These are phyloP conservation scores for Drosophila miranda DNA, from an alignment of 1,140 invertebrate species.

Conservation along the genomic window DNA sequence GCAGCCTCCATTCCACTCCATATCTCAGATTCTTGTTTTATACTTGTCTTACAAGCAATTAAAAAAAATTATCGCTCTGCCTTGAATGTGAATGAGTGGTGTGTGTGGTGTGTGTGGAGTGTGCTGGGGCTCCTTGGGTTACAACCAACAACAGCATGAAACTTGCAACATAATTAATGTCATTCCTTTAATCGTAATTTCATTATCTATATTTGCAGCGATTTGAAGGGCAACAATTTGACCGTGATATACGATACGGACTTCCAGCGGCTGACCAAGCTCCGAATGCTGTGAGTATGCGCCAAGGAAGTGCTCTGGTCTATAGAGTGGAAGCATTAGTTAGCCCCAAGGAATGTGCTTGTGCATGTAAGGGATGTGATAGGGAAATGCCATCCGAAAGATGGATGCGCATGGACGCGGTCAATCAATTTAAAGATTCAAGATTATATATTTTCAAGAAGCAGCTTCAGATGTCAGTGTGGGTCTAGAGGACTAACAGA, in stretches of 20 bases:
- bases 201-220: conserved; percentile 88
- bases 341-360: not conserved
- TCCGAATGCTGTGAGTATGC: conserved; percentile 94
- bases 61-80: conserved; percentile 69
- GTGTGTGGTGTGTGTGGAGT: not conserved
- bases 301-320: not conserved
- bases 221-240: conserved; percentile 97
- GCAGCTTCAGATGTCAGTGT: too few species aligned
- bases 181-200: conserved; percentile 59
- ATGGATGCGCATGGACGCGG: too few species aligned
- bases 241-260: conserved; percentile 93
- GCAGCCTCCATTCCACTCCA: not conserved
- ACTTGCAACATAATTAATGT: conserved; percentile 67
- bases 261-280: conserved; percentile 92
- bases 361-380: too few species aligned
- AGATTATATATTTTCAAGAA: too few species aligned
- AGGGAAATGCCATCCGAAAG: too few species aligned
- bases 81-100: not conserved
- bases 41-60: conserved; percentile 75
- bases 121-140: conserved; percentile 22
- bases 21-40: conserved; percentile 55
- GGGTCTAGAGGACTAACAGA: too few species aligned
- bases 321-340: not conserved
- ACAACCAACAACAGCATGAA: conserved; percentile 9
- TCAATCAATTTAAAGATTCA: too few species aligned